Evolutionary conservation across 2,113 vertebrate genomes (phyloP), one percentile per base, ranked within the genome.

Genomic region (Lepus europaeus): DNA sequence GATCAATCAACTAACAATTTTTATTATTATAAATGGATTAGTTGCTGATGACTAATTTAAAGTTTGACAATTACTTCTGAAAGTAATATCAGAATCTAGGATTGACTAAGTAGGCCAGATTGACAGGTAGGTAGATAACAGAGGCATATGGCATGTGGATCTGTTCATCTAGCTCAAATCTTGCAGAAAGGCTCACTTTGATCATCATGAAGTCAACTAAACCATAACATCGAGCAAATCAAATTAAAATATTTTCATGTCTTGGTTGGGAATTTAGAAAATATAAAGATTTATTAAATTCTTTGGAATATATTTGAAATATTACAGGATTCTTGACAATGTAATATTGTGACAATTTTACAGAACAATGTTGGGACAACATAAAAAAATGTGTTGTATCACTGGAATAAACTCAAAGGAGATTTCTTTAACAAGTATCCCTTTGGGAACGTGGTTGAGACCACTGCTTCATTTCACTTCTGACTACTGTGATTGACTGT

Each of bases 271-370:
- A 49, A 27, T 3, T 78, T 92, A 19, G 27, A 27, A 78, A 88
- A 10, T 66, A 69, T 39, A 83, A 82, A 59, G 53, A 94, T 81
- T 53, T 79, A 77, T 83, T 76, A 86, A 36, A 8, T 9, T 17
- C 49, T 94, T 87, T 88, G 56, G 70, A 93, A 89, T 49, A 82
- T 77, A 59, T 87, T 88, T 49, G 51, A 84, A 74, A 68, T 59
- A 74, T 53, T 36, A 70, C 9, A 90, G 70, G 25, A 69, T 29
- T 94, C 70, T 90, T 92, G 59, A 74, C n/a, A 56, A 4, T 89
- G 64, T 63, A 8, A 14, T 59, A 59, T 59, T 59, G 45, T 92
- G 59, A 70, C 36, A 56, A 5, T 89, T 59, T 68, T 8, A 70
- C 14, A 77, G 33, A 95, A 33, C 20, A 80, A 36, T 49, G 77